Conservation (phyloP, 2,888 invertebrate genomes). For the Acleris emargana region DNA sequence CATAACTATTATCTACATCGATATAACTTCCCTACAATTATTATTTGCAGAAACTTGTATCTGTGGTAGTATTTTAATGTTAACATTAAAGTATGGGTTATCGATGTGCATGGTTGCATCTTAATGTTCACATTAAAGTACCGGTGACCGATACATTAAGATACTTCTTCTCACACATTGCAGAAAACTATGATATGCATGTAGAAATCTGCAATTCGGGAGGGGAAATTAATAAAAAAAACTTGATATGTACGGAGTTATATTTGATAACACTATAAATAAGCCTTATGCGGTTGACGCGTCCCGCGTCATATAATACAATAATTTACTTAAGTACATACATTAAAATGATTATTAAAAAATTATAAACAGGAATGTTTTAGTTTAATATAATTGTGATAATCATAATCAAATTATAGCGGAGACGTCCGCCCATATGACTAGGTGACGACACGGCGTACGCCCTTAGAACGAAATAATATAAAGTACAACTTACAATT, state of each 20-base stretch:
- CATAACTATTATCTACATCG: not conserved
- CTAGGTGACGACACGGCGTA: constrained; percentile 71
- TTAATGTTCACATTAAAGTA: no score
- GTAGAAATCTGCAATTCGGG: not conserved
- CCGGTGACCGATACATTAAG: no score
- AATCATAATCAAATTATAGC: constrained; percentile 35
- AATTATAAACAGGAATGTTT: constrained; percentile 42
- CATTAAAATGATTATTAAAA: constrained; percentile 37
- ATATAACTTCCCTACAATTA: no score
- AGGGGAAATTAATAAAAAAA: constrained; percentile 2
- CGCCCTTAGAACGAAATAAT: constrained; percentile 37
- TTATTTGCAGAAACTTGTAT: no score
- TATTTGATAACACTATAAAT: constrained; percentile 37
- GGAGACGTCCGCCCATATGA: constrained; percentile 59
- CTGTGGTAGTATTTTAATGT: no score
- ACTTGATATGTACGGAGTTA: constrained; percentile 33
- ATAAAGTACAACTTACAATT: constrained; percentile 42
- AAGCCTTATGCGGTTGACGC: constrained; percentile 8
- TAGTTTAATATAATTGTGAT: constrained; percentile 30
- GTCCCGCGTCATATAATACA: constrained; percentile 34
- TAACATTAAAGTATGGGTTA: no score
- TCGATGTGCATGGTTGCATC: no score
- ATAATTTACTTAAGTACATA: constrained; percentile 39
- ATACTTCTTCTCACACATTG: no score
- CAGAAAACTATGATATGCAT: no score